Percentiles rank a stretch among this genome's conserved stretches.
Conservation (phyloP, 1,140 invertebrate species). For the Drosophila mojavensis region DNA sequence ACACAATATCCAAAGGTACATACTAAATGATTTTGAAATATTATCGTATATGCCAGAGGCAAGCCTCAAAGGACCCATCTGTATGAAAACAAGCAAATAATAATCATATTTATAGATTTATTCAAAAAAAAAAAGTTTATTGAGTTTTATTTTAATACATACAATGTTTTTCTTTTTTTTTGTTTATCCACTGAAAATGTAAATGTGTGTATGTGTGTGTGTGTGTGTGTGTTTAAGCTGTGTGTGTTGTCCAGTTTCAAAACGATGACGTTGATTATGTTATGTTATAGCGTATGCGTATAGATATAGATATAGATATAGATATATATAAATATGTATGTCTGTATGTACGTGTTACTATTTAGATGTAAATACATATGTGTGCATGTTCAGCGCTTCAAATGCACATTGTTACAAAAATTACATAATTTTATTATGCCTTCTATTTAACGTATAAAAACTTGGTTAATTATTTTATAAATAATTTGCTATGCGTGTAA, state of each 20-base stretch:
- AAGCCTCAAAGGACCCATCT: too few relatives aligned
- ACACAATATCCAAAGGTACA: too few relatives aligned
- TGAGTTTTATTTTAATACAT: slow-evolving; percentile 43
- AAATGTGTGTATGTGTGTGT: slow-evolving; percentile 20
- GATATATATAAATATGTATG: slow-evolving; percentile 36
- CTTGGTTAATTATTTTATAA: slow-evolving; percentile 43
- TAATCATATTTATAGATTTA: neutral
- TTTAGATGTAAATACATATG: slow-evolving; percentile 39
- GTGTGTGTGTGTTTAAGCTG: slow-evolving; percentile 25
- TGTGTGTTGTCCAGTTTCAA: slow-evolving; percentile 13
- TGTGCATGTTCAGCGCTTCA: slow-evolving; percentile 19
- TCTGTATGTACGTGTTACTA: slow-evolving; percentile 29
- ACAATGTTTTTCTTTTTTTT: slow-evolving; percentile 18
- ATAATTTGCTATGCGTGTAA: slow-evolving; percentile 42
- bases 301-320: slow-evolving; percentile 21
- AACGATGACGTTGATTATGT: slow-evolving; percentile 31
- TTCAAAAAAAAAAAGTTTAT: slow-evolving; percentile 31
- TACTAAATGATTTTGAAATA: too few relatives aligned
- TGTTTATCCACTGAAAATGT: slow-evolving; percentile 35
- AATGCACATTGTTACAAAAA: slow-evolving; percentile 26
- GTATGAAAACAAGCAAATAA: too few relatives aligned
- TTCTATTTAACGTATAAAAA: slow-evolving; percentile 40
- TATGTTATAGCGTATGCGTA: slow-evolving; percentile 21
- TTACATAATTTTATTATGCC: slow-evolving; percentile 44
- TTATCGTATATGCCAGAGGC: too few relatives aligned